A percentile compares a stretch with the other conserved stretches of the same genome.
Conservation (phyloP, 1,140 invertebrate genomes). For the Lepidurus arcticus region DNA sequence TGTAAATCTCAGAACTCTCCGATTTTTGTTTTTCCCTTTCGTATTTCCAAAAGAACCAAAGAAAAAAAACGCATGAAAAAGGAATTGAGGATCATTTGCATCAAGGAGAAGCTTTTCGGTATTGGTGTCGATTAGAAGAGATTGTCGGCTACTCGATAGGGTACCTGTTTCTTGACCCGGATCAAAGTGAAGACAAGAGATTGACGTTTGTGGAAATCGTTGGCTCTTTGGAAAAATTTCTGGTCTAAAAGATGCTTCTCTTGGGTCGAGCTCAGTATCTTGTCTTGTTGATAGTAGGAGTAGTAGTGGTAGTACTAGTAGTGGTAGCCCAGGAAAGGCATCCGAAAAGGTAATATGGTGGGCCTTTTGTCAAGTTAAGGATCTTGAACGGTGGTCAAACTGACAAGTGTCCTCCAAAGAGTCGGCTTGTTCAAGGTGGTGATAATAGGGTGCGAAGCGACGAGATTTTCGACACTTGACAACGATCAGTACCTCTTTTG, state of each 20-base stretch:
- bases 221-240: background rate
- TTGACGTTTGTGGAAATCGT: background rate
- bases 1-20: background rate
- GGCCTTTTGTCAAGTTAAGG: slow-evolving; percentile 10
- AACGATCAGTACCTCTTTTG: background rate
- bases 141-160: no score
- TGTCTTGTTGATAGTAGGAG: background rate
- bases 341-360: background rate
- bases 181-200: background rate
- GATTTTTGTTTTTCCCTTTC: no score
- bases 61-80: no score
- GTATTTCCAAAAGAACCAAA: no score
- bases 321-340: no score
- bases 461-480: slow-evolving; percentile 17
- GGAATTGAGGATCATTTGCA: no score
- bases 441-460: background rate
- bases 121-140: no score
- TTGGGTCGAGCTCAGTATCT: background rate
- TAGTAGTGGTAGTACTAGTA: no score
- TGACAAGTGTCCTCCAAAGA: background rate
- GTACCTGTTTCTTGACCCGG: background rate
- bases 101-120: no score
- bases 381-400: background rate
- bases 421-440: background rate
- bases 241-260: background rate